Evolutionary conservation across 2,888 invertebrate genomes (phyloP), one percentile per base, ranked within the genome.

Genomic region (Tromatobia lineatoria): DNA sequence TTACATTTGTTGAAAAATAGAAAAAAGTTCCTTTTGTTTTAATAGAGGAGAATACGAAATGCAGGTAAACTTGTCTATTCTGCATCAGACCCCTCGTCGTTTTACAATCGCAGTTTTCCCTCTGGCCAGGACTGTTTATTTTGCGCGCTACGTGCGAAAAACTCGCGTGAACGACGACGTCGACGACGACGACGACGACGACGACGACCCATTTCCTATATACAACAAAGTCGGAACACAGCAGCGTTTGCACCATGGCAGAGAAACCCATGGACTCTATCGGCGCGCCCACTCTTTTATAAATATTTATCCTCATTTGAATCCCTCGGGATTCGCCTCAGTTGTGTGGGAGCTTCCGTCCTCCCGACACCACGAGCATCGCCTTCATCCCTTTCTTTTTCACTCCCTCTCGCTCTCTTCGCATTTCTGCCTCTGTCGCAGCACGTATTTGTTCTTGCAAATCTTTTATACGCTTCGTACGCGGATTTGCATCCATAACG

Each of bases 221-320:
- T 59, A 50, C 34, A 20, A 10, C 34, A 71, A 75, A 70, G 57
- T 38, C 11, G 50, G 52, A 70, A 29, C 18, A 54, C 50, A 50
- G 13, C 18, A 18, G 11, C 8, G 47, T 25, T 8, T 23, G 66
- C 67, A 23, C 45, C 25, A 25, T 23, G 67, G 57, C 29, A 8
- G 71, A 38, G 23, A 47, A 73, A 69, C 38, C 64, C 70, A 64
- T 70, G 70, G 50, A 70, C 75, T 64, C 85, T 82, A 88, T 90
- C 89, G 89, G 85, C 38, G 83, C 79, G 54, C 88, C 85, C 86
- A 81, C 89, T 89, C 90, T 92, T 93, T 93, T 92, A 92, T 92
- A 93, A 92, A 93, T 93, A 93, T 93, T 92, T 93, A 93, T 92
- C 90, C 91, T 92, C 90, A 90, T 92, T 92, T 91, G 90, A 92